These are phyloP conservation scores for Uromys caudimaculatus DNA, from an alignment of 2,797 vertebrate genomes.

Conservation along the genomic window DNA sequence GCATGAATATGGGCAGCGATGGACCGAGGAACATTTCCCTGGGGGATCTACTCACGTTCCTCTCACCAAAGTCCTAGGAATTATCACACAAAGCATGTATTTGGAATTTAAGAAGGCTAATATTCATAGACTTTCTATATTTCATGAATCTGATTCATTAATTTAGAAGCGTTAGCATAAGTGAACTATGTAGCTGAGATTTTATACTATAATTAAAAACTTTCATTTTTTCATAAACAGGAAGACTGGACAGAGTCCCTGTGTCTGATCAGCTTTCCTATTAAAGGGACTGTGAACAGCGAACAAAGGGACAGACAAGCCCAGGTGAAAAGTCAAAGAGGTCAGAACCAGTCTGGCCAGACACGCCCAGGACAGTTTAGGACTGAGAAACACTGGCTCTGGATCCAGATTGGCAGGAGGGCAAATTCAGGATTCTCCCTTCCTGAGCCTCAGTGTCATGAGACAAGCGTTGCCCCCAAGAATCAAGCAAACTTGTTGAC, in stretches of 20 bases:
- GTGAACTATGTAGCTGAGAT: background rate
- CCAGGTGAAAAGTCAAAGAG: background rate
- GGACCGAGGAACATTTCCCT: background rate
- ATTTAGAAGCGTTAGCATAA: background rate
- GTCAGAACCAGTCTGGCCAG: background rate
- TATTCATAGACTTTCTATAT: background rate
- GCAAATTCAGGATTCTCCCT: no score
- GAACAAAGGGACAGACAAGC: background rate
- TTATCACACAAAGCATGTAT: background rate
- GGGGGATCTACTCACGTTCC: background rate
- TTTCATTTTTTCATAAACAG: background rate
- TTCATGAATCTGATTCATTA: background rate
- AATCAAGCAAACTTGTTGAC: background rate
- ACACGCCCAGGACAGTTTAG: background rate
- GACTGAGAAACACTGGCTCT: background rate
- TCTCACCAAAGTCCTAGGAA: background rate
- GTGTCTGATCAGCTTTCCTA: background rate
- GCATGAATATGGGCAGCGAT: background rate
- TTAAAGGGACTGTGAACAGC: background rate
- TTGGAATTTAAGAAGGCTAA: background rate
- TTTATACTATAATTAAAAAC: background rate
- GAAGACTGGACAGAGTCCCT: background rate
- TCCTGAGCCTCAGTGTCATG: background rate
- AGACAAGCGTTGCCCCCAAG: background rate
- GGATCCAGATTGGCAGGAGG: background rate